These are phyloP conservation scores for Damaliscus lunatus DNA, from an alignment of 2,113 vertebrate species.

Conservation along the genomic window DNA sequence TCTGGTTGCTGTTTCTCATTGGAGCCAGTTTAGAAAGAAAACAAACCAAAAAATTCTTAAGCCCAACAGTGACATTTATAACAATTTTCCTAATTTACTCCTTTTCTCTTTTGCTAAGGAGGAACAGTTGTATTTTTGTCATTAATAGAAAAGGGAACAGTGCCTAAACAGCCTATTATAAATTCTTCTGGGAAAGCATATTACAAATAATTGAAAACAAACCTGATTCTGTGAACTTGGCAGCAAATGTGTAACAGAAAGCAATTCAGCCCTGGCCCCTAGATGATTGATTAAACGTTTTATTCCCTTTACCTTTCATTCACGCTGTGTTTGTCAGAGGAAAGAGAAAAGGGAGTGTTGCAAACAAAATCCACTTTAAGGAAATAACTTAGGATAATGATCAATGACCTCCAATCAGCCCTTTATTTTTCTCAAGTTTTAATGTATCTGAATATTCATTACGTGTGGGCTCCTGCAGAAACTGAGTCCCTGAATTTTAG, in stretches of 20 bases:
- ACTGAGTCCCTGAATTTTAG: neutral
- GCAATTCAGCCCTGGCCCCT: constrained; percentile 43
- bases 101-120: constrained; percentile 59
- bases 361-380: constrained; percentile 4
- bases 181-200: constrained; percentile 61
- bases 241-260: constrained; percentile 58
- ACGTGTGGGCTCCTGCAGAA: neutral
- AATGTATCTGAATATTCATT: neutral
- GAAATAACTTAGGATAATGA: constrained; percentile 38
- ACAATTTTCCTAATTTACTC: constrained; percentile 48
- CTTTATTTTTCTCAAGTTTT: constrained; percentile 46
- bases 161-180: constrained; percentile 65
- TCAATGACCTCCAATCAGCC: constrained; percentile 22
- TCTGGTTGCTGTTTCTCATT: neutral
- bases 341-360: constrained; percentile 30
- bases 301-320: constrained; percentile 64
- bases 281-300: constrained; percentile 70
- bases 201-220: constrained; percentile 75
- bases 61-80: constrained; percentile 3
- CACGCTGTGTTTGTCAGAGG: constrained; percentile 51
- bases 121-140: constrained; percentile 55
- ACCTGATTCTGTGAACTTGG: constrained; percentile 67
- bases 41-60: constrained; percentile 28
- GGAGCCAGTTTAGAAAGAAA: constrained; percentile 44
- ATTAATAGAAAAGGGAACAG: constrained; percentile 65